Conservation (phyloP, 37 sponge, comb jelly and placozoan genomes). For the Mnemiopsis leidyi region DNA sequence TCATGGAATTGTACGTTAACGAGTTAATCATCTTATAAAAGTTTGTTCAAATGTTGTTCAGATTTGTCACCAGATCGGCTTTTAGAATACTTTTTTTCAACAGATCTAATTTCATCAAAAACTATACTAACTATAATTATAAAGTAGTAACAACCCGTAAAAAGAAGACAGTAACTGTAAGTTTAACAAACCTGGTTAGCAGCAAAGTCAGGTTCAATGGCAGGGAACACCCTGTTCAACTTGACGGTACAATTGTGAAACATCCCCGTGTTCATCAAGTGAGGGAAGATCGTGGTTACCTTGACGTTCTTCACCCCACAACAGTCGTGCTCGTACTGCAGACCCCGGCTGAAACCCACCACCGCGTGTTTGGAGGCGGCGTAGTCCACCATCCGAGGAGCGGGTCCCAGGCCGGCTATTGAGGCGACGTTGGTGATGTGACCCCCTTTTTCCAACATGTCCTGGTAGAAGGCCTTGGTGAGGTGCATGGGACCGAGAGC, state of each 20-base stretch:
- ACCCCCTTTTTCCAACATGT: conserved; percentile 63
- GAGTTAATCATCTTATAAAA: too few species aligned
- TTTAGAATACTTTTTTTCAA: too few species aligned
- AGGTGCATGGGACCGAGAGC: conserved; percentile 3
- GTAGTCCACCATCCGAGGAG: conserved; percentile 83
- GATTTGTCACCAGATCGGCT: too few species aligned
- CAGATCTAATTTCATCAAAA: too few species aligned
- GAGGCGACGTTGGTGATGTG: conserved; percentile 88
- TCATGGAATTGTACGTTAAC: too few species aligned
- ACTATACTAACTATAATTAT: too few species aligned
- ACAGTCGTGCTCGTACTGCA: conserved; percentile 8
- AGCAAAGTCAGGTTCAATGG: neutral
- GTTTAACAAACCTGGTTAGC: neutral
- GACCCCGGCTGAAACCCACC: conserved; percentile 67
- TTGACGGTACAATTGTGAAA: neutral
- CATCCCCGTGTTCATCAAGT: conserved; percentile 16
- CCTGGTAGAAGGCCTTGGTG: conserved; percentile 6
- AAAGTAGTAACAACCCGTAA: too few species aligned
- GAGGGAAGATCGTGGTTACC: neutral
- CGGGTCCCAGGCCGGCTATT: conserved; percentile 79
- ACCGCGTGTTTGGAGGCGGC: conserved; percentile 85
- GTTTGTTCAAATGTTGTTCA: too few species aligned
- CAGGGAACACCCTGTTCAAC: neutral
- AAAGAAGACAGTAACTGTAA: too few species aligned
- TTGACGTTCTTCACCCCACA: neutral